Conservation (phyloP, 2,797 vertebrate species). For the Cossypha polioptera region DNA sequence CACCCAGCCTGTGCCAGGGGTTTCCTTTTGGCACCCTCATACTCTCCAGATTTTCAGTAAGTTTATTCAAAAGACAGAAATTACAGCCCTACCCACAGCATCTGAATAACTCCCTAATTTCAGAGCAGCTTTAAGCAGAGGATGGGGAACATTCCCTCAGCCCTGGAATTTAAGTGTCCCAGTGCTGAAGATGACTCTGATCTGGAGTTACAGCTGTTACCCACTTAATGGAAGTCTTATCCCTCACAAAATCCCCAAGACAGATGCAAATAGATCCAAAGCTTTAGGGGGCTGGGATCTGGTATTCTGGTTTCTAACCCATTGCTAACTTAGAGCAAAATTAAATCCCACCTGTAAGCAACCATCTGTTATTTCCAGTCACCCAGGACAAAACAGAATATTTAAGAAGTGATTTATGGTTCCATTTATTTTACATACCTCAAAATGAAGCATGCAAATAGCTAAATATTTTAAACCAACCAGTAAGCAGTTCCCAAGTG, state of each 20-base stretch:
- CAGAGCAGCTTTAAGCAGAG: background rate
- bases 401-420: constrained; percentile 69
- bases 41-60: background rate
- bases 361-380: constrained; percentile 66
- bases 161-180: background rate
- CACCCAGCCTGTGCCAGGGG: accelerated
- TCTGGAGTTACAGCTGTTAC: background rate
- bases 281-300: background rate
- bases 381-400: constrained; percentile 52
- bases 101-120: background rate
- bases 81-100: background rate
- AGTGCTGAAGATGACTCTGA: background rate
- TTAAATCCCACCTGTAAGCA: constrained; percentile 54
- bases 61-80: background rate
- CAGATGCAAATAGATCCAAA: background rate
- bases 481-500: background rate
- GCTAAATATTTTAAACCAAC: constrained; percentile 63
- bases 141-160: background rate
- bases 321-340: background rate
- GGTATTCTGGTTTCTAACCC: constrained; percentile 8
- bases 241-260: background rate
- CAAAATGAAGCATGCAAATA: constrained; percentile 48
- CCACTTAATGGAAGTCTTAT: background rate
- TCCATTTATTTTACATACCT: constrained; percentile 62
- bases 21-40: background rate